These are phyloP conservation scores for Tuta absoluta DNA, from an alignment of 2,888 invertebrate genomes.

Conservation along the genomic window DNA sequence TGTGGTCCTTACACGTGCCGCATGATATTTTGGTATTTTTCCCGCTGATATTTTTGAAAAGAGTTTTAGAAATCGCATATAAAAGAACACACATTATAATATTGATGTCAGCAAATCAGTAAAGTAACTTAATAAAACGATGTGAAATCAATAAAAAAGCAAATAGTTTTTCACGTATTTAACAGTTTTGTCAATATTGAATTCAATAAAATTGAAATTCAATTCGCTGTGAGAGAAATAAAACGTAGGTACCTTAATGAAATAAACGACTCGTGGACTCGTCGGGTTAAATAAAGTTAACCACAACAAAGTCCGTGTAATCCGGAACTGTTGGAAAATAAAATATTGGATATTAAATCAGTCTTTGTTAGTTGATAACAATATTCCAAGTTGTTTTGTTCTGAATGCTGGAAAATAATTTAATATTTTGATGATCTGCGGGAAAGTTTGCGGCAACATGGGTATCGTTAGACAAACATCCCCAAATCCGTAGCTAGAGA, in stretches of 20 bases:
- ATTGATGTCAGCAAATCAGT: no score
- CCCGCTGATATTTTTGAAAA: no score
- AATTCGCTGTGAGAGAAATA: neutral
- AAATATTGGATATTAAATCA: neutral
- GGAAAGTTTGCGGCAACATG: neutral
- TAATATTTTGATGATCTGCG: neutral
- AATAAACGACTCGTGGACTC: neutral
- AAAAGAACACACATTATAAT: no score
- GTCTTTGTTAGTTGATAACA: constrained; percentile 12
- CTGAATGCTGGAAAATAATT: neutral
- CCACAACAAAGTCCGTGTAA: neutral
- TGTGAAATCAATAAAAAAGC: neutral
- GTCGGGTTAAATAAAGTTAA: neutral
- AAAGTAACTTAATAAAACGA: no score
- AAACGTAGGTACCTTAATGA: neutral
- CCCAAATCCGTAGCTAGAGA: neutral
- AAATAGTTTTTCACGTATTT: neutral
- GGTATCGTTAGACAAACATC: constrained; percentile 1
- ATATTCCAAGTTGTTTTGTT: neutral
- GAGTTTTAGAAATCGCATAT: no score
- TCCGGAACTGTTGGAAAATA: neutral
- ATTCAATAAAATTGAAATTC: neutral
- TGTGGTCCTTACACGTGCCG: no score
- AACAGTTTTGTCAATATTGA: neutral
- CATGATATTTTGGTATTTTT: no score